Evolutionary conservation across 1,140 invertebrate species (phyloP), one percentile per base, ranked within the genome.

Genomic region (Ooceraea biroi): DNA sequence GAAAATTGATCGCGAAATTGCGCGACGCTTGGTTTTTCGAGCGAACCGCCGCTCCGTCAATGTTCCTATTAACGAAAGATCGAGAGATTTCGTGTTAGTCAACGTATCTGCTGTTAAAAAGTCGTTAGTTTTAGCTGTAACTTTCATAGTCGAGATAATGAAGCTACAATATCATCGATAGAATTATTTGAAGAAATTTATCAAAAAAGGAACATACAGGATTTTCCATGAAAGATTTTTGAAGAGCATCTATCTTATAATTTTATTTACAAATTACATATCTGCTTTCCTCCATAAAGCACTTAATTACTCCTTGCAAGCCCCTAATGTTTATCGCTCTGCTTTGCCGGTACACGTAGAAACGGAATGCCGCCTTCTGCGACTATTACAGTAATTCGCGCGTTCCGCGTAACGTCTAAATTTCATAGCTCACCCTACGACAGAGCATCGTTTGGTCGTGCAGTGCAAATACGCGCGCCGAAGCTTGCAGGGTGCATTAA

Each of bases 401-500:
- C 65, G 50, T 78, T 55, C 68, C 48, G 65, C 63, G 68, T 80
- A 83, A 83, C 48, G 65, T 77, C 36, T 63, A 76, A 76, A 83
- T 76, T 83, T 83, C 72, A 76, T 65, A 77, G 57, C 48, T 77
- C 72, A 60, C 17, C 27, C 57, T 46, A n/a, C 68, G 77, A 82
- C 78, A 82, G 78, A 7, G n/a, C n/a, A 82, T 30, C 11, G 25
- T 22, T 12, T 22, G 22, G 44, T 50, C 69, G 50, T 22, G 14
- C 44, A 52, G 72, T 44, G 58, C 65, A 22, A 73, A 83, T 71
- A 50, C 46, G 65, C 57, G 73, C 66, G 22, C 12, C 22, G 22
- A 8, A 41, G 60, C 57, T 41, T 27, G 41, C 80, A 7, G 36
- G 2, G 68, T 12, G 86, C 68, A 87, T 84, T 87, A 87, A 87